phyloP scores from a whole-genome alignment of 2,113 vertebrate genomes.

The Ageneiosus marmoratus region DNA sequence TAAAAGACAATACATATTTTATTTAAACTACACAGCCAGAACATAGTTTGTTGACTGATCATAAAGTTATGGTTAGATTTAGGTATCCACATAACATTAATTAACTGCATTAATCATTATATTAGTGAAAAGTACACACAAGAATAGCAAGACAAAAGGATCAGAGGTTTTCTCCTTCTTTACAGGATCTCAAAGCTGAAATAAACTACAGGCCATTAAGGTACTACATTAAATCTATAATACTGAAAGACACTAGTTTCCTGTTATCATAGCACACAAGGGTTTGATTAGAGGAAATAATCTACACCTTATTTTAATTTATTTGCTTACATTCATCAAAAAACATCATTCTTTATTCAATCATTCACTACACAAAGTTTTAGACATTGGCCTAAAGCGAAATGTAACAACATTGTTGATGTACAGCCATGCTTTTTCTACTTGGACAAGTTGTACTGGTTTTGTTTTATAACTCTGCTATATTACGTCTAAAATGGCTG shows the following conservation, averaged over 20 bases:
- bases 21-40: too few relatives aligned
- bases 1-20: too few relatives aligned
- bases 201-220: not conserved
- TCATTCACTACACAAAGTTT: not conserved
- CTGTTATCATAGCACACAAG: not conserved
- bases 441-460: not conserved
- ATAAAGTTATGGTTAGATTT: not conserved
- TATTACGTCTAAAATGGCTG: not conserved
- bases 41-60: not conserved
- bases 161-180: not conserved
- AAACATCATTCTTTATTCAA: not conserved
- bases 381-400: not conserved
- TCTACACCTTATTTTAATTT: not conserved
- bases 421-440: not conserved
- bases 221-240: not conserved
- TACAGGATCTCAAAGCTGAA: not conserved
- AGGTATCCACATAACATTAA: not conserved
- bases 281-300: not conserved
- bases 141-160: not conserved
- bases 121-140: not conserved
- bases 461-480: not conserved
- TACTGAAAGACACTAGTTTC: not conserved
- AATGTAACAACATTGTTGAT: not conserved
- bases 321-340: not conserved
- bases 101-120: not conserved